Evolutionary conservation across 2,888 invertebrate genomes (phyloP), one percentile per base, ranked within the genome.

Genomic region (Harmothoe impar): DNA sequence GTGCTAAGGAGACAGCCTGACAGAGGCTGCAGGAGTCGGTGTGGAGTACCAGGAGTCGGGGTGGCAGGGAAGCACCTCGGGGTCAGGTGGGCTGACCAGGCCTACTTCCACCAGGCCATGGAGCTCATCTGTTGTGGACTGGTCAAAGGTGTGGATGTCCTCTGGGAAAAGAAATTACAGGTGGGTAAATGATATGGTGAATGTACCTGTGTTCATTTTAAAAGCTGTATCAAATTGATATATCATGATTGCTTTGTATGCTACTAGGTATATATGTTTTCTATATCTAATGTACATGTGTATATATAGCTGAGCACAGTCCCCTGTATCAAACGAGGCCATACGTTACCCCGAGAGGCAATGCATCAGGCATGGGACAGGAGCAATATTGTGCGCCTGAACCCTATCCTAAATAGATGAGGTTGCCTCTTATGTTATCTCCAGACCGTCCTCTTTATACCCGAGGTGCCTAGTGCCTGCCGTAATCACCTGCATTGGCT

Each of bases 31-130:
- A 43, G 81, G 35, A 81, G 35, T 33, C 33, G 31, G 15, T 3
- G 29, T 72, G 72, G 72, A 72, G 72, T 33, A 43, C 23, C 20
- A 5, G 81, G 81, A 35, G 81, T 1, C 0, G 81, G 81, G 33
- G 81, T 25, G 15, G 20, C 17, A 7, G 35, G 81, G 35, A 43
- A n/a, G 43, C 17, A 43, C 12, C 35, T 7, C 0, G 43, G 43
- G 25, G 81, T 81, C 25, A 33, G 35, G 31, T 86, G 86, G 86
- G 54, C 56, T 29, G 86, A 56, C 56, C 86, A 86, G 56, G 54
- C 86, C 54, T 56, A 86, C 86, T 23, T 86, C 54, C 86, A 86
- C 86, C 86, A 86, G 20, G 86, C 86, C 29, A 56, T 86, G 54
- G 86, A 86, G 31, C 56, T 86, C 54, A 54, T 86, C 20, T 86